Percentiles rank a stretch among this genome's conserved stretches.
Evolutionary conservation across 2,113 vertebrate genomes (phyloP).

Genomic region (Tympanuchus pallidicinctus): DNA sequence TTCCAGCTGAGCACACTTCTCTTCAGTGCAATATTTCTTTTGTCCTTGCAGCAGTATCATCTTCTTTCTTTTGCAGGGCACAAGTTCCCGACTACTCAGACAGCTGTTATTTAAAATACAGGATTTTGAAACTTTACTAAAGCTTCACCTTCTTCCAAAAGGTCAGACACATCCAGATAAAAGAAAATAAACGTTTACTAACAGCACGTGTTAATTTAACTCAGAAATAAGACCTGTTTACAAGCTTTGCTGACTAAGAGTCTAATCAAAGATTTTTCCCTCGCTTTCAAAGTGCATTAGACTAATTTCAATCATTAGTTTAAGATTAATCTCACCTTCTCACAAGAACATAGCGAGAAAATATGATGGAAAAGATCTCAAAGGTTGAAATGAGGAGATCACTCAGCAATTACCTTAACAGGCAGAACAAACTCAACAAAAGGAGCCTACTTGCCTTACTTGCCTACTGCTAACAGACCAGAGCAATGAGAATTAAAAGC

Average conservation of each 20-base stretch:
- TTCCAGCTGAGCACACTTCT: constrained; percentile 30
- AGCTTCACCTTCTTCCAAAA: not conserved
- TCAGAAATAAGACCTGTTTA: not conserved
- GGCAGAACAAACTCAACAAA: not conserved
- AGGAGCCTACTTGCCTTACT: not conserved
- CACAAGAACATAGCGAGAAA: not conserved
- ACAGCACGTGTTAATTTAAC: not conserved
- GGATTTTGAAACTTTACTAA: not conserved
- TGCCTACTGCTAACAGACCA: not conserved
- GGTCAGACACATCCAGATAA: not conserved
- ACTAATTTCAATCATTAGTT: not conserved
- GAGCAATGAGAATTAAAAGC: not conserved
- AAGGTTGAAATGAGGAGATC: not conserved
- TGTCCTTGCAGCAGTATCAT: not conserved
- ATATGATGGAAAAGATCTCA: not conserved
- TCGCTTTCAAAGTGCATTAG: not conserved
- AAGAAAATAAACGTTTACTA: not conserved
- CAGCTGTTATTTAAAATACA: not conserved
- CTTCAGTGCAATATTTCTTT: not conserved
- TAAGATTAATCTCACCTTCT: not conserved
- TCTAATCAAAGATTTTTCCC: not conserved
- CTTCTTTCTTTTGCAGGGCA: not conserved
- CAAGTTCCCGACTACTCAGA: not conserved
- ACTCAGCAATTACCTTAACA: not conserved
- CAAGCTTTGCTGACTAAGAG: not conserved